Conservation (phyloP, 2,113 vertebrate species). For the Lepus europaeus region DNA sequence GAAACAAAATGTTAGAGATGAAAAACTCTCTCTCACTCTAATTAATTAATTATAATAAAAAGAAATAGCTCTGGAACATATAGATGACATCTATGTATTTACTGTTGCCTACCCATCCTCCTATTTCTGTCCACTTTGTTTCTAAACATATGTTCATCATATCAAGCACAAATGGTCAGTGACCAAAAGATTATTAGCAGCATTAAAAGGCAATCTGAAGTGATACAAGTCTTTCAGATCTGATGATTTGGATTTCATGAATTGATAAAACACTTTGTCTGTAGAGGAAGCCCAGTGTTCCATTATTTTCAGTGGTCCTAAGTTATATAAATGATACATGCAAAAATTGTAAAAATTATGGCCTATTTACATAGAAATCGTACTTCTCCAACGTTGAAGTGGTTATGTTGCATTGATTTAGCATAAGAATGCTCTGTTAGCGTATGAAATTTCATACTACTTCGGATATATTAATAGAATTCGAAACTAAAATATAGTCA, state of each 20-base stretch:
- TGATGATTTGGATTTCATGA: neutral
- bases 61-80: neutral
- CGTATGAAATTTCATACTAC: conserved; percentile 5
- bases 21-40: neutral
- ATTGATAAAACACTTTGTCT: neutral
- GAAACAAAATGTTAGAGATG: neutral
- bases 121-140: neutral
- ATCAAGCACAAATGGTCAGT: neutral
- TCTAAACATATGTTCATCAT: neutral
- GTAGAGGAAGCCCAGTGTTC: neutral
- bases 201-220: conserved; percentile 30
- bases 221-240: neutral
- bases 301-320: neutral
- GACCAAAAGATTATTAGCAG: neutral
- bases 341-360: conserved; percentile 2
- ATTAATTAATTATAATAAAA: neutral
- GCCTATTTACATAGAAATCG: conserved; percentile 5
- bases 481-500: conserved; percentile 6
- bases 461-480: neutral
- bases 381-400: conserved; percentile 21
- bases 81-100: neutral
- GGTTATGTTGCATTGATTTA: neutral
- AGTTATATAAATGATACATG: neutral
- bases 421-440: neutral
- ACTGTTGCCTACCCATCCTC: neutral